Evolutionary conservation across 2,797 vertebrate species (phyloP), one percentile per base, ranked within the genome.

Genomic region (Enteromius mattozi): DNA sequence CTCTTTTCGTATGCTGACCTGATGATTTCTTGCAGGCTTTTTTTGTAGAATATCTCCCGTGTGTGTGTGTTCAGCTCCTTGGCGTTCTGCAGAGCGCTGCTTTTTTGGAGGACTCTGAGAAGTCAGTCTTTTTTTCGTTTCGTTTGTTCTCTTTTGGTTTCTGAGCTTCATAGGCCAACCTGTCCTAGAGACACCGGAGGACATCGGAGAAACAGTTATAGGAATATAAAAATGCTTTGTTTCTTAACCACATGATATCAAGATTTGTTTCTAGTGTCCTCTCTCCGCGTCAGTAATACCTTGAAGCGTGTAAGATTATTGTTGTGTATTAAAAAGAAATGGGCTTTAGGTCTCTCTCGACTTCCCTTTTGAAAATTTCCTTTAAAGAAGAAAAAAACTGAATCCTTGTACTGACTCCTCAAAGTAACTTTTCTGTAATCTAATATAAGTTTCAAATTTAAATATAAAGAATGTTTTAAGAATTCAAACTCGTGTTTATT

Each of bases 361-460:
- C 92, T 70, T 93, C 92, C 91, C 95, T 96, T 96, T 96, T 95
- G 94, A 95, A 96, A 96, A 96, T 96, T 95, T 95, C 96, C 96
- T 96, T 96, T 51, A 96, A 95, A 96, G 95, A 93, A 92, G 96
- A 95, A 93, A 91, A 92, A 79, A 79, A 35, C 66, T 74, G 81
- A 78, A 79, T 79, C 66, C 82, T 86, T 96, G 95, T 96, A 96
- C 95, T 94, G 97, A 97, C 96, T 96, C 96, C 92, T 96, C 93
- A 93, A 96, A 97, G 95, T 93, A 96, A 96, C 94, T 96, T 96
- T 97, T 97, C 96, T 98, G 96, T 98, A 97, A 98, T 97, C 97
- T 99, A 97, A 98, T 98, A 98, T 97, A 97, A 98, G 97, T 97
- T 97, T 97, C 95, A 96, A 94, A 98, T 99, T 98, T 98, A 98